phyloP scores from a whole-genome alignment of 2,888 invertebrate genomes.

The Acleris laterana region DNA sequence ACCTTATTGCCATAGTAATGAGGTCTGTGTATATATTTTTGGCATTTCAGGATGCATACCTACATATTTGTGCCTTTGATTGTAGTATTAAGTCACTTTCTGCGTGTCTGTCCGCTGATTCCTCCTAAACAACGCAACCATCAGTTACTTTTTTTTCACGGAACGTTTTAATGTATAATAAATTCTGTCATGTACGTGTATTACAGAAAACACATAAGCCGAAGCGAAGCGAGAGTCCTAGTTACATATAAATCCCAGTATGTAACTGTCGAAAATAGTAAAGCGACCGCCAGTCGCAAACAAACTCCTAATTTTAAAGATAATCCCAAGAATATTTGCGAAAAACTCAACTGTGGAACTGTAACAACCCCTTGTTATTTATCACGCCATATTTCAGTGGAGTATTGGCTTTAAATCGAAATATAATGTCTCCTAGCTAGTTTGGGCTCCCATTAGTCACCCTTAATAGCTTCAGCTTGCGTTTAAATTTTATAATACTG shows the following conservation, averaged over 20 bases:
- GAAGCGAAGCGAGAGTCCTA: too few relatives aligned
- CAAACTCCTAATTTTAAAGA: constrained; percentile 17
- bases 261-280: not conserved
- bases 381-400: constrained; percentile 31
- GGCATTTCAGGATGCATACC: too few relatives aligned
- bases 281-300: not conserved
- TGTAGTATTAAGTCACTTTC: too few relatives aligned
- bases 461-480: constrained; percentile 26
- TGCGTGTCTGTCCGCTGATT: too few relatives aligned
- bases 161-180: not conserved
- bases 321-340: constrained; percentile 20
- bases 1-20: too few relatives aligned
- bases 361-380: constrained; percentile 20
- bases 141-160: too few relatives aligned
- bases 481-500: constrained; percentile 36
- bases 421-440: constrained; percentile 36
- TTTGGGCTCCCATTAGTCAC: constrained; percentile 31
- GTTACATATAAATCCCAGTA: not conserved
- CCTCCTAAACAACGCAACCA: too few relatives aligned
- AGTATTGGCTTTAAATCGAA: constrained; percentile 38
- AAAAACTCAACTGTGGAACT: constrained; percentile 30
- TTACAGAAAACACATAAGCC: not conserved
- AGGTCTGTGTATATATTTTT: too few relatives aligned
- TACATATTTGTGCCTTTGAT: too few relatives aligned
- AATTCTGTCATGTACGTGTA: not conserved